These are phyloP conservation scores for Chaunax sp. DNA, from an alignment of 2,797 vertebrate genomes.

Conservation along the genomic window DNA sequence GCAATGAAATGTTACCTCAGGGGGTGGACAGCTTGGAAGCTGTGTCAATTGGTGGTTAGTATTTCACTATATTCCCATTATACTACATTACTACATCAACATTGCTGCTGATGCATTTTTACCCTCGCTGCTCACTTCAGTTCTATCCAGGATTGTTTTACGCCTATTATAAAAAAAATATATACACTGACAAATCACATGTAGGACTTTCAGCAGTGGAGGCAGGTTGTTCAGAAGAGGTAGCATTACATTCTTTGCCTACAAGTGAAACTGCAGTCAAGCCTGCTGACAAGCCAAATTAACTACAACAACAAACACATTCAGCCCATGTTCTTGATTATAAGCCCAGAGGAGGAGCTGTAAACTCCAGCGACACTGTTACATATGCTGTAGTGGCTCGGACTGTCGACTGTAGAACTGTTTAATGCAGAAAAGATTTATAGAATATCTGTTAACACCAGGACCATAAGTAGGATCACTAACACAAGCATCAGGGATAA, in stretches of 20 bases:
- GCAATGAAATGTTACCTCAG: conserved; percentile 67
- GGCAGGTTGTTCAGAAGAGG: conserved; percentile 27
- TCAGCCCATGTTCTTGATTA: conserved; percentile 50
- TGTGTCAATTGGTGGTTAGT: conserved; percentile 51
- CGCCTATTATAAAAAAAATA: too few species aligned
- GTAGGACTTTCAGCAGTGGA: conserved; percentile 24
- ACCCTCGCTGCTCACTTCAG: background rate
- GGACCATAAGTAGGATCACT: conserved; percentile 6
- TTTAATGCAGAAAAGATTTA: conserved; percentile 19
- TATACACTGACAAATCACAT: conserved; percentile 2
- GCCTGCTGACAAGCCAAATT: conserved; percentile 74
- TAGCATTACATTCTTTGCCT: conserved; percentile 27
- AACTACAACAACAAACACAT: conserved; percentile 73
- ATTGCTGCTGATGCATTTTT: conserved; percentile 17
- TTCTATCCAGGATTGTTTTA: too few species aligned
- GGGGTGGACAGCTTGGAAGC: conserved; percentile 53
- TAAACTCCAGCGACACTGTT: conserved; percentile 26
- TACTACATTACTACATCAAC: conserved; percentile 18
- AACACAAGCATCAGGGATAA: conserved; percentile 48
- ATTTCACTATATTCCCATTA: conserved; percentile 49
- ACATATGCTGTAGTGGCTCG: conserved; percentile 16
- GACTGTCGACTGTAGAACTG: conserved; percentile 1
- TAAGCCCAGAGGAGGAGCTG: conserved; percentile 33
- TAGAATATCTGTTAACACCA: conserved; percentile 29
- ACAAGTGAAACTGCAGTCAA: conserved; percentile 58